phyloP scores from a whole-genome alignment of 2,113 vertebrate species.

The Sakesphorus luctuosus region DNA sequence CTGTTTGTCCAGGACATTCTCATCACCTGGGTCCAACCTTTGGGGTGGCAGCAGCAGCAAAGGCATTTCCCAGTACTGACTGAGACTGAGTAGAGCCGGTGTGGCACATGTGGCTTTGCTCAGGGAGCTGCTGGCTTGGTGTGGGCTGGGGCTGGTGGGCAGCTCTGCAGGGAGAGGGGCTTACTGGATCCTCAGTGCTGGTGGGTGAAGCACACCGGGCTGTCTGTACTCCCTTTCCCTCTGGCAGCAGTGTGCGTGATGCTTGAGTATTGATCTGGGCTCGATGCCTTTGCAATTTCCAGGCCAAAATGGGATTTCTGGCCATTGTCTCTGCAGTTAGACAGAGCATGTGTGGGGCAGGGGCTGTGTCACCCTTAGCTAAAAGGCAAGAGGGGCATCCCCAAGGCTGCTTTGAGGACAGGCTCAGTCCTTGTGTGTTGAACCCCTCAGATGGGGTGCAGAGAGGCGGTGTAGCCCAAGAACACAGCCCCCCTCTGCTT shows the following conservation, averaged over 20 bases:
- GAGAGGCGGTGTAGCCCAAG: not conserved
- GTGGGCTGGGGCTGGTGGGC: not conserved
- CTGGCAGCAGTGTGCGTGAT: not conserved
- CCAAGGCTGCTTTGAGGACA: not conserved
- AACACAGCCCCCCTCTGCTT: not conserved
- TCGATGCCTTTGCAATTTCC: not conserved
- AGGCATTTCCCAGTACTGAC: conserved; percentile 60
- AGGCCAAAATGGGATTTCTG: not conserved
- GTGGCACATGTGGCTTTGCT: not conserved
- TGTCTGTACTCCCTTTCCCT: not conserved
- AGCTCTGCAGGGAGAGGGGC: not conserved
- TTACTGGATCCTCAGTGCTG: not conserved
- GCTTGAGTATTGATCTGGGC: not conserved
- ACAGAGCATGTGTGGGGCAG: not conserved
- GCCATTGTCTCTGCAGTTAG: not conserved
- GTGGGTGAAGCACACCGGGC: not conserved
- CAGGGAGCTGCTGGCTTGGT: not conserved
- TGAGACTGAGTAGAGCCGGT: not conserved
- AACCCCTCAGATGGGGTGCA: not conserved
- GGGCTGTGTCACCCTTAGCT: not conserved
- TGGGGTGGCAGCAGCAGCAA: conserved; percentile 63
- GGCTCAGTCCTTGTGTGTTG: not conserved
- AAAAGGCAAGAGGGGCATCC: not conserved
- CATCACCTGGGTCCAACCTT: not conserved
- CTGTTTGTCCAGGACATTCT: not conserved